Conservation (phyloP, 2,113 vertebrate species). For the Plecotus auritus region DNA sequence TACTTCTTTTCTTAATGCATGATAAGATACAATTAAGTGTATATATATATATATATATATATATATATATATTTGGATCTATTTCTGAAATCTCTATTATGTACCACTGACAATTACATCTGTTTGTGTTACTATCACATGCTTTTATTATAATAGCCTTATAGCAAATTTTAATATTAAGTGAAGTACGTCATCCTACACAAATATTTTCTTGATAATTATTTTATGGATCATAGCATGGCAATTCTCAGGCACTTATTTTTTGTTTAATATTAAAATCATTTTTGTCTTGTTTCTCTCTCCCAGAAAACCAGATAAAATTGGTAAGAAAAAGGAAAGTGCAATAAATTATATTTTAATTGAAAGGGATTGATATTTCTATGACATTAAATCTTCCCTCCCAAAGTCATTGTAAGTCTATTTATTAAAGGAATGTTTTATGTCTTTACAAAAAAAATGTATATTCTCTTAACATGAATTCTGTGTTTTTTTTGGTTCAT, state of each 20-base stretch:
- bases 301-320: neutral
- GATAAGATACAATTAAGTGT: neutral
- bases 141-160: neutral
- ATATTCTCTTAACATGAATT: neutral
- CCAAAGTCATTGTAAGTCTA: neutral
- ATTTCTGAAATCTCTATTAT: neutral
- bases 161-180: constrained; percentile 4
- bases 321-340: neutral
- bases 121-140: neutral
- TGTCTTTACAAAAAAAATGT: neutral
- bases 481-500: neutral
- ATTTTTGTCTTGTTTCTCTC: neutral
- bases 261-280: neutral
- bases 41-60: neutral
- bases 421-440: neutral
- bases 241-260: neutral
- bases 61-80: neutral
- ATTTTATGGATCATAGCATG: neutral
- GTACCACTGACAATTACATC: neutral
- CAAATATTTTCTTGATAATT: neutral
- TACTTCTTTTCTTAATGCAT: neutral
- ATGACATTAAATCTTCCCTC: neutral
- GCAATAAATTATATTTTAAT: neutral
- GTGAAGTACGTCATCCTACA: neutral
- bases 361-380: neutral